Conservation (phyloP, 1,140 invertebrate genomes). For the Heliconius congener region DNA sequence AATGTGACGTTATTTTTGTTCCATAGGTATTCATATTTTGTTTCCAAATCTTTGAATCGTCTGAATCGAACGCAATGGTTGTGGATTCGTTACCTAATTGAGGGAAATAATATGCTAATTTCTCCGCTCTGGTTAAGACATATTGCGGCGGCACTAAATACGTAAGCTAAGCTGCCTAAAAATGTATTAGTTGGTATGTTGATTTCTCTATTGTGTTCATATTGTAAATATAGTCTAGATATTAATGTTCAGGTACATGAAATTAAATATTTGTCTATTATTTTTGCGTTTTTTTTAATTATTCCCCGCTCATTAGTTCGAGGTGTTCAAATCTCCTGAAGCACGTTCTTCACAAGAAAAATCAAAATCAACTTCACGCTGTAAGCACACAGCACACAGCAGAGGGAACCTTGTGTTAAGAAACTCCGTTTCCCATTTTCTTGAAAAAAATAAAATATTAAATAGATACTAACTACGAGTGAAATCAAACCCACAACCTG, state of each 20-base stretch:
- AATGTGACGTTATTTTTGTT: too few relatives aligned
- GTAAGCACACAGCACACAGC: too few relatives aligned
- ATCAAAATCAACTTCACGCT: too few relatives aligned
- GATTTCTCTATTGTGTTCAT: slow-evolving; percentile 50
- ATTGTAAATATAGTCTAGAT: slow-evolving; percentile 49
- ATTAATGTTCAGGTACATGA: slow-evolving; percentile 33
- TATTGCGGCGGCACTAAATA: neutral
- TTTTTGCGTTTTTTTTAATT: slow-evolving; percentile 32
- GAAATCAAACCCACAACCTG: too few relatives aligned
- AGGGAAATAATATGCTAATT: neutral
- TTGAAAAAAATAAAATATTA: too few relatives aligned
- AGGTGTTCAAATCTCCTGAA: too few relatives aligned
- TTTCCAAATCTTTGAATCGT: neutral
- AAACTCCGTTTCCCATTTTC: too few relatives aligned
- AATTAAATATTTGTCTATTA: slow-evolving; percentile 67
- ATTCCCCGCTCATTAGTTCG: too few relatives aligned
- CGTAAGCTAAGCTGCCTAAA: neutral
- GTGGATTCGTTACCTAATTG: neutral
- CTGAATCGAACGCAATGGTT: neutral
- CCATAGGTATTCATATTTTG: too few relatives aligned
- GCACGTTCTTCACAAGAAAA: too few relatives aligned
- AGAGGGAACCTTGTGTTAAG: too few relatives aligned
- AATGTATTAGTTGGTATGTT: slow-evolving; percentile 7
- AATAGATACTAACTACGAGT: too few relatives aligned
- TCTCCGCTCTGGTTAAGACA: neutral